Conservation (phyloP, 2,888 invertebrate genomes). For the Andrena bicolor region DNA sequence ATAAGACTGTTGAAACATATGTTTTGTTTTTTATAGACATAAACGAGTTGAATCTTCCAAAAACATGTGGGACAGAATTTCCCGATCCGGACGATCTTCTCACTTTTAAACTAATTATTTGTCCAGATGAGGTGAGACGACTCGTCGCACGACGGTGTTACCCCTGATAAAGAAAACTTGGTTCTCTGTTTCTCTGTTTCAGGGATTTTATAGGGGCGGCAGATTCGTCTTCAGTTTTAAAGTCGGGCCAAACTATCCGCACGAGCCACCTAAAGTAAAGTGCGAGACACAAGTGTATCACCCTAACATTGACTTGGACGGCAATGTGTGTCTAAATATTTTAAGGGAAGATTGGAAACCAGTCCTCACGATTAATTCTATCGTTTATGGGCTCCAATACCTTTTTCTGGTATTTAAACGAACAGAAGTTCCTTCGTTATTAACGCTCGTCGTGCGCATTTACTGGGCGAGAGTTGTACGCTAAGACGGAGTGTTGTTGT, state of each 20-base stretch:
- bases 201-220: constrained; percentile 97
- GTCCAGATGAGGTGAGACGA: constrained; percentile 94
- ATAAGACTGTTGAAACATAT: background rate
- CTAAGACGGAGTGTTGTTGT: constrained; percentile 13
- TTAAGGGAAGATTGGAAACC: constrained; percentile 99
- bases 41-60: constrained; percentile 98
- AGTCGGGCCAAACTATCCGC: constrained; percentile 98
- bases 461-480: background rate
- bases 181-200: constrained; percentile 64
- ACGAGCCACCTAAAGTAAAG: constrained; percentile 99
- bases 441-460: background rate
- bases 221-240: constrained; percentile 98
- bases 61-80: constrained; percentile 98
- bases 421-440: background rate
- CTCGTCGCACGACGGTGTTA: background rate
- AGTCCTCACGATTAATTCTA: constrained; percentile 98
- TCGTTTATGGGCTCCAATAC: constrained; percentile 99
- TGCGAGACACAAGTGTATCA: constrained; percentile 99
- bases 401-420: constrained; percentile 92
- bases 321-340: constrained; percentile 99
- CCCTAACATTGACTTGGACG: constrained; percentile 99
- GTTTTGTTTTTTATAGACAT: constrained; percentile 90
- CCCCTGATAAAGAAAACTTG: background rate
- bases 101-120: constrained; percentile 97
- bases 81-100: constrained; percentile 98